Percentiles rank a stretch among this genome's conserved stretches.
phyloP scores from a whole-genome alignment of 2,888 invertebrate genomes.

The Thereva unica region DNA sequence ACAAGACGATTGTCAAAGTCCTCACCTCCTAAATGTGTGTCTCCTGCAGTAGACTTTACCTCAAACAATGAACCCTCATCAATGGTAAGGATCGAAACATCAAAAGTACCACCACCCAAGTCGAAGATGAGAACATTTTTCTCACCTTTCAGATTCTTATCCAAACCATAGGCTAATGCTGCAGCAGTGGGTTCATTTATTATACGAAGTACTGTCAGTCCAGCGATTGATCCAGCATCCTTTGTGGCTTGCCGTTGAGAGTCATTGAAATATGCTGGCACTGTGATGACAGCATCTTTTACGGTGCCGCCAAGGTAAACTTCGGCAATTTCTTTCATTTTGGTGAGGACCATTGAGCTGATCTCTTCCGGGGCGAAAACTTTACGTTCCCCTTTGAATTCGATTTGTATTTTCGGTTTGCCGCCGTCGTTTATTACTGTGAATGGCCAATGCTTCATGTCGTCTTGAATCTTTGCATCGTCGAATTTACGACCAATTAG shows the following conservation, averaged over 20 bases:
- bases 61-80: constrained; percentile 83
- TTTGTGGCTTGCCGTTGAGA: constrained; percentile 85
- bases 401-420: constrained; percentile 74
- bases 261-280: constrained; percentile 83
- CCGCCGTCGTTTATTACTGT: constrained; percentile 65
- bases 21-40: constrained; percentile 79
- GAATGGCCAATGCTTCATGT: constrained; percentile 87
- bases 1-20: constrained; percentile 82
- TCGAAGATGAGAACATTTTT: constrained; percentile 77
- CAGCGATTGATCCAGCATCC: constrained; percentile 85
- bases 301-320: constrained; percentile 74
- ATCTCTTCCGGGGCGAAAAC: constrained; percentile 82
- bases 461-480: constrained; percentile 76
- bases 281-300: constrained; percentile 78
- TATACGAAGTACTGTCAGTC: constrained; percentile 84
- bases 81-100: constrained; percentile 88
- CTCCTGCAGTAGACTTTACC: constrained; percentile 79
- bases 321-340: constrained; percentile 83
- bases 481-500: constrained; percentile 81
- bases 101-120: constrained; percentile 87
- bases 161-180: constrained; percentile 82
- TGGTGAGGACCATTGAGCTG: constrained; percentile 81
- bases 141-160: constrained; percentile 74
- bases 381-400: constrained; percentile 75
- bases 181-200: constrained; percentile 91